Evolutionary conservation across 2,113 vertebrate genomes (phyloP).

Genomic region (Entelurus aequoreus): DNA sequence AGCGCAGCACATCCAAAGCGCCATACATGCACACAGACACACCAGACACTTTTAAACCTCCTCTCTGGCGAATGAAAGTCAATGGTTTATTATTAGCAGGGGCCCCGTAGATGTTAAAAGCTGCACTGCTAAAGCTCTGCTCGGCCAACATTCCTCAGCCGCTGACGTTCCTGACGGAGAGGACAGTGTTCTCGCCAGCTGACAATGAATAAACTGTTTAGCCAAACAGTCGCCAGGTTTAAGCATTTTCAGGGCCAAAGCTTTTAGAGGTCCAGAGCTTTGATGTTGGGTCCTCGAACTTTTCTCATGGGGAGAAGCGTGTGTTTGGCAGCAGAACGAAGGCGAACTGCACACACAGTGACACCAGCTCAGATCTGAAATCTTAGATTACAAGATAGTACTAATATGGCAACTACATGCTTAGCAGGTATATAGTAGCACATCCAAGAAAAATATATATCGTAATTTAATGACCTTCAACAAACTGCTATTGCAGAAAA

Average conservation of each 20-base stretch:
- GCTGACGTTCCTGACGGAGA: slow-evolving; percentile 36
- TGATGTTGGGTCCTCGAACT: slow-evolving; percentile 56
- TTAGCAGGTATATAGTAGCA: background rate
- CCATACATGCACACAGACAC: background rate
- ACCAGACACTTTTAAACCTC: slow-evolving; percentile 3
- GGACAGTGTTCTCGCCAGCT: slow-evolving; percentile 56
- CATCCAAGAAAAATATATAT: too few relatives aligned
- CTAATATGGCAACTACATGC: background rate
- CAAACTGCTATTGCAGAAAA: too few relatives aligned
- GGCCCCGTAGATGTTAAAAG: slow-evolving; percentile 44
- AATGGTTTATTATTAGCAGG: slow-evolving; percentile 35
- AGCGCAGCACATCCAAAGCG: background rate
- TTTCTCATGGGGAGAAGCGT: slow-evolving; percentile 51
- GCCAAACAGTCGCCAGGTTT: slow-evolving; percentile 63
- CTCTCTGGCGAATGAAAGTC: slow-evolving; percentile 27
- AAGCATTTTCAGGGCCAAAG: slow-evolving; percentile 59
- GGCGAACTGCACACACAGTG: slow-evolving; percentile 22
- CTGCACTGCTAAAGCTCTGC: slow-evolving; percentile 21
- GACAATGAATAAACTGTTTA: slow-evolving; percentile 71
- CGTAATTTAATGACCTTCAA: too few relatives aligned
- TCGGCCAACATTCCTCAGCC: slow-evolving; percentile 55
- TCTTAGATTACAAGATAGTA: slow-evolving; percentile 31
- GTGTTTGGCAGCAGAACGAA: slow-evolving; percentile 28
- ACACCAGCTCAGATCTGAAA: slow-evolving; percentile 29
- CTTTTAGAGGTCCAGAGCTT: slow-evolving; percentile 65